These are phyloP conservation scores for Bufotes viridis DNA, from an alignment of 2,797 vertebrate species.

Conservation along the genomic window DNA sequence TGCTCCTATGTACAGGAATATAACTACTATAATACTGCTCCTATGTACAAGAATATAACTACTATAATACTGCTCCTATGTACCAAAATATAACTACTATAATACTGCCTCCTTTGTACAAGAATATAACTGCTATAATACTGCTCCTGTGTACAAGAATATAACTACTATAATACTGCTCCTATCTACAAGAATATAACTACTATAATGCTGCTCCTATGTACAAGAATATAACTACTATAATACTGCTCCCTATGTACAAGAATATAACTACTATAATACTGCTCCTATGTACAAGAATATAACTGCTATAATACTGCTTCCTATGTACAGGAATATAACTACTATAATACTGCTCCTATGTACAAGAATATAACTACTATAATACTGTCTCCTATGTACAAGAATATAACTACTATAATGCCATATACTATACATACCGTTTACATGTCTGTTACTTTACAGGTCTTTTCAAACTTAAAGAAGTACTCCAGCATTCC, in stretches of 20 bases:
- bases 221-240: constrained; percentile 11
- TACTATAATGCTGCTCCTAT: constrained; percentile 5
- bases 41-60: constrained; percentile 18
- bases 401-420: constrained; percentile 14
- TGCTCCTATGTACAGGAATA: constrained; percentile 1
- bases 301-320: constrained; percentile 16
- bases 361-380: not conserved
- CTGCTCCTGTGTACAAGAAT: not conserved
- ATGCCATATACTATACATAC: not conserved
- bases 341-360: constrained; percentile 16
- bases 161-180: not conserved
- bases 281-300: constrained; percentile 6
- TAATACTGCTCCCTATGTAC: not conserved
- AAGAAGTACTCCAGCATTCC: constrained; percentile 67
- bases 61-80: constrained; percentile 1
- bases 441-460: constrained; percentile 19
- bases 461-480: constrained; percentile 70
- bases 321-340: constrained; percentile 16
- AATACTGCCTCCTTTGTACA: not conserved
- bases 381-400: not conserved
- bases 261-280: constrained; percentile 19
- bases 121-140: not conserved
- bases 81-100: not conserved
- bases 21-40: constrained; percentile 15
- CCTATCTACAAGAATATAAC: constrained; percentile 7